Base-by-base conservation (phyloP, 2,888 invertebrate genomes). In the Ptycholaimellus sp. region DNA sequence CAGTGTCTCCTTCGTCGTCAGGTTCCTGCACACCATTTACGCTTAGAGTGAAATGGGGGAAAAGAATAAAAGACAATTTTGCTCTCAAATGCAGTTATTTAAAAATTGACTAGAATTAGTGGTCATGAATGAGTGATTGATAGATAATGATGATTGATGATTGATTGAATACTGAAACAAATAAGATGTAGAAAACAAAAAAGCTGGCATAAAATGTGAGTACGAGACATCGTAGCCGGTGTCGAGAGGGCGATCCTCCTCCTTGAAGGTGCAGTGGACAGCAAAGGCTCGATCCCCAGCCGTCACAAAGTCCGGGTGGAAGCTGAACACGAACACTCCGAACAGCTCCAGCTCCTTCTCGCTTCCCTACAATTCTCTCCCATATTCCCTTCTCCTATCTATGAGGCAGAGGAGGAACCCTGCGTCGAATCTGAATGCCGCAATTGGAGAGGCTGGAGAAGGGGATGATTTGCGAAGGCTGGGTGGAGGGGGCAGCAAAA, bases 241-340 rank as follows among this genome's bases (percentile, higher is more conserved):
- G 30, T 35, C 43, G 9, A 46, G 43, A 9, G 44, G 46, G 30
- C 40, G 16, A 14, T 39, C 40, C 25, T 40, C 40, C 37, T 49
- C 47, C 28, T 37, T 40, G 39, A 46, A 49, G 18, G 49, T 37
- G 25, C 49, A 48, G 36, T 48, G 44, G 5, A 49, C 43, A 21
- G 48, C 41, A 34, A 45, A 48, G 6, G 48, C 43, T 13, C 46
- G 37, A 31, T 48, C 48, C 23, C 42, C 41, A 23, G 37, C 29
- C n/a, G 46, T 46, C 14, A 46, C 42, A 33, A 46, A 46, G 31
- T 41, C 44, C 5, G 44, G 40, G 30, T 46, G 46, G 39, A 46
- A 46, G n/a, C 43, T 40, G 36, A 47, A 46, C 14, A 46, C 43
- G 33, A 46, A 40, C 9, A 49, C 39, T 2, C 40, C 38, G 28